These are phyloP conservation scores for Nomada hirtipes DNA, from an alignment of 2,888 invertebrate species.

Conservation along the genomic window DNA sequence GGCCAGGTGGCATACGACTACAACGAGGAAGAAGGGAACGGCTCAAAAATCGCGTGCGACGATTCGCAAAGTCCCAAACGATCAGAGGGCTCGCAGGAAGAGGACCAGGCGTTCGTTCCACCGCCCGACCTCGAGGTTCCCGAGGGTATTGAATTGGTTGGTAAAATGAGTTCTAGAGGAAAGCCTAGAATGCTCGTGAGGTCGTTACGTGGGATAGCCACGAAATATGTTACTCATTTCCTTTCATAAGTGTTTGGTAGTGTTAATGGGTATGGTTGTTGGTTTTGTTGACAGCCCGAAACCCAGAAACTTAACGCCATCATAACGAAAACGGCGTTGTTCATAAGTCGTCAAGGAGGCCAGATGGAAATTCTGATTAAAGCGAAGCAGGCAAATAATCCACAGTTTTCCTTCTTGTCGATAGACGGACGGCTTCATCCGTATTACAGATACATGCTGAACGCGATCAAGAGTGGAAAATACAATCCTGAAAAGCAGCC, in stretches of 20 bases:
- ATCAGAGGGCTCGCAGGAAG: slow-evolving; percentile 85
- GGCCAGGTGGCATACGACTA: slow-evolving; percentile 93
- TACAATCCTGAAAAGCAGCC: slow-evolving; percentile 85
- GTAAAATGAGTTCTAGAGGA: slow-evolving; percentile 63
- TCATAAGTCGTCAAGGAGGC: slow-evolving; percentile 94
- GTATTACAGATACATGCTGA: slow-evolving; percentile 93
- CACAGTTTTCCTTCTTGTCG: slow-evolving; percentile 96
- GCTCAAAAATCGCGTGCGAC: slow-evolving; percentile 84
- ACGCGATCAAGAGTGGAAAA: slow-evolving; percentile 89
- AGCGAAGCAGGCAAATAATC: slow-evolving; percentile 97
- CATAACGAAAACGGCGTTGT: slow-evolving; percentile 97
- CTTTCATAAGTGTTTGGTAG: background rate
- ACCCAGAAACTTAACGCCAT: slow-evolving; percentile 95
- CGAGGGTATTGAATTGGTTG: slow-evolving; percentile 89
- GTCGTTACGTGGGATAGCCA: background rate
- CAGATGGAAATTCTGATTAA: slow-evolving; percentile 99
- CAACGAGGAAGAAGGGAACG: slow-evolving; percentile 85
- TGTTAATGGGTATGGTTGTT: slow-evolving; percentile 26
- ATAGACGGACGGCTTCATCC: slow-evolving; percentile 93
- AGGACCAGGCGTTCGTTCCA: slow-evolving; percentile 91
- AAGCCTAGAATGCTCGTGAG: background rate
- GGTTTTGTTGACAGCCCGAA: slow-evolving; percentile 88
- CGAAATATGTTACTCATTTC: background rate
- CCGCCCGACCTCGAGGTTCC: slow-evolving; percentile 92
- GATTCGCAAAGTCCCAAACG: slow-evolving; percentile 82